Base-by-base conservation (phyloP, 64 coral and sea anemone genomes). In the Stichodactyla mertensii region DNA sequence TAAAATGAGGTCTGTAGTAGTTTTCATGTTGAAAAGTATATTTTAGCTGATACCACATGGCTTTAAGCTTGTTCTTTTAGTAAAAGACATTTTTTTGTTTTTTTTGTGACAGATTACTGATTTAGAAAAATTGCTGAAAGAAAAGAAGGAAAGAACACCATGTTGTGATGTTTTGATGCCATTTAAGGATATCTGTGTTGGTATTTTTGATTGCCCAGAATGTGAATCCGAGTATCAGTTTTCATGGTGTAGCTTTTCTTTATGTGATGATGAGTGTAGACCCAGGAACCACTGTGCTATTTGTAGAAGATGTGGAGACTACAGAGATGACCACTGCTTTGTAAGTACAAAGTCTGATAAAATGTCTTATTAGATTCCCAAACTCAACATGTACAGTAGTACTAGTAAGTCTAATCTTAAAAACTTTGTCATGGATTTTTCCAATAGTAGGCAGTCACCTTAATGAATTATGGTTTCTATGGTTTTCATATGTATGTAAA, bases 211-310 rank as follows among this genome's bases (percentile, higher is more conserved):
- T 20, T 89, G 88, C 24, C 88, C 88, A 69, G 88, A 89, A 53
- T 89, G 88, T 83, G 60, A 83, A 15, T 10, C 59, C 28, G 80
- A 89, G 51, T 89, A 83, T 56, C 78, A 79, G 18, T 89, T 64
- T 54, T 89, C 88, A 4, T 89, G 88, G 88, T 89, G 88, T 77
- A 10, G 31, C 0, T 26, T 62, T 54, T 52, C 55, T 51, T 51
- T 89, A 10, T 83, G 80, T 89, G 88, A 89, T 89, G 88, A 89
- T 51, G 80, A 89, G 52, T 53, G 81, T 89, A 80, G 60, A 27
- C 88, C 88, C 61, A 60, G 88, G 13, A 89, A 89, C 56, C 88
- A 89, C 66, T 89, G 88, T 83, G 20, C 31, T 16, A 71, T 89
- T 77, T 89, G 88, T 79, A 81, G 83, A 58, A 28, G 27, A 27